phyloP scores from a whole-genome alignment of 1,140 invertebrate genomes.

The Episyrphus balteatus region DNA sequence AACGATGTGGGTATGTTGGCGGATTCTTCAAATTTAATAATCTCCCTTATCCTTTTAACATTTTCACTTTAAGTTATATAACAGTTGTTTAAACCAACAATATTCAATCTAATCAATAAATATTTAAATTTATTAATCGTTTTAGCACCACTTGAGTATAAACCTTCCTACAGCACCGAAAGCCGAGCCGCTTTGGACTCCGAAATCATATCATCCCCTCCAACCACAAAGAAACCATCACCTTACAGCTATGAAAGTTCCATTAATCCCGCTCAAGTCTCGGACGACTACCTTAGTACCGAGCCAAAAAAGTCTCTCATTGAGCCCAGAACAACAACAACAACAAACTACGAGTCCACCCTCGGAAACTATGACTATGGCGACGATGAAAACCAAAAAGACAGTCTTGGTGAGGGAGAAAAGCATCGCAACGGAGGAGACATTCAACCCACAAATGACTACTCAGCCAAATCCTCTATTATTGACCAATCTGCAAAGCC shows the following conservation, averaged over 20 bases:
- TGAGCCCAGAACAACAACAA: constrained; percentile 8
- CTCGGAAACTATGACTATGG: constrained; percentile 13
- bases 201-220: constrained; percentile 4
- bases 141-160: not conserved
- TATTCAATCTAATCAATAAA: no score
- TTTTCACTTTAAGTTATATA: no score
- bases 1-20: no score
- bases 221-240: constrained; percentile 3
- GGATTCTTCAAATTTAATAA: no score
- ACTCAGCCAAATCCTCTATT: constrained; percentile 7
- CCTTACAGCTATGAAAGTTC: no score
- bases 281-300: no score
- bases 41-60: no score
- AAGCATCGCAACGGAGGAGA: constrained; percentile 17
- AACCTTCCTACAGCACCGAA: not conserved
- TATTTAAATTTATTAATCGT: not conserved
- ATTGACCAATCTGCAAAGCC: not conserved
- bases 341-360: not conserved
- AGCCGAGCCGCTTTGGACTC: not conserved
- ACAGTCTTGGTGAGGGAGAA: constrained; percentile 34
- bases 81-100: no score
- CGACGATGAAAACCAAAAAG: constrained; percentile 36
- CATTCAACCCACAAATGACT: constrained; percentile 5
- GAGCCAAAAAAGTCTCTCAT: no score
- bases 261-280: no score